These are phyloP conservation scores for Archilochus colubris DNA, from an alignment of 2,113 vertebrate genomes.

Conservation along the genomic window DNA sequence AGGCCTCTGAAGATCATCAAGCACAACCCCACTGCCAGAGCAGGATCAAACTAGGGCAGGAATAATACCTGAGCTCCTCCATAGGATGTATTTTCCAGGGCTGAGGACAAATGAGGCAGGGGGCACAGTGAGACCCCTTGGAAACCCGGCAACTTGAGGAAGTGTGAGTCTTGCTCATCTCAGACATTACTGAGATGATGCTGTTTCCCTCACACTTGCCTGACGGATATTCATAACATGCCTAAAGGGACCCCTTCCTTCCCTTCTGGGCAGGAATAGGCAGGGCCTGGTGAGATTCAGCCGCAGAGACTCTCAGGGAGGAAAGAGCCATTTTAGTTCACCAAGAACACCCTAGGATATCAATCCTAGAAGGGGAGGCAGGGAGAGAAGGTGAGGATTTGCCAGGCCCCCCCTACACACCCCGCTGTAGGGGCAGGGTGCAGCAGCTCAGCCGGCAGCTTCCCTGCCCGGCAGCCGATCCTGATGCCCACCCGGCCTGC, in stretches of 20 bases:
- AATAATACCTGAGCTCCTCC: background rate
- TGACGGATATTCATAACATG: accelerated
- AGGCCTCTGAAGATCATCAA: too few relatives aligned
- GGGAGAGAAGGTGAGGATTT: too few relatives aligned
- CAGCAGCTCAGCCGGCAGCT: background rate
- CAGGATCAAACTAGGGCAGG: too few relatives aligned
- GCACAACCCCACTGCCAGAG: too few relatives aligned
- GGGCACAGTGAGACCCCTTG: accelerated
- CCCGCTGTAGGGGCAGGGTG: background rate
- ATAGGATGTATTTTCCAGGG: background rate
- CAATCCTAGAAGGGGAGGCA: background rate
- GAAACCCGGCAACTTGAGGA: background rate
- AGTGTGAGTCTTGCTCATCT: background rate
- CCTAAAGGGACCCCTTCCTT: background rate
- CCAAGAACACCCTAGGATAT: background rate
- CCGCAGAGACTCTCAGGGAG: background rate
- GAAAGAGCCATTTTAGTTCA: background rate
- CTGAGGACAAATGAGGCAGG: background rate
- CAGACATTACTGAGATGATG: background rate
- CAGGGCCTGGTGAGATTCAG: background rate
- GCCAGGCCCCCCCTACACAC: too few relatives aligned
- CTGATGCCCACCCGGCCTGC: background rate
- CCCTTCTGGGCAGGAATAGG: background rate
- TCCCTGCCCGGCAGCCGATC: background rate
- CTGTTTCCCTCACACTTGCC: background rate